Base-by-base conservation (phyloP, 1,140 invertebrate genomes). In the Neomicropteryx cornuta region DNA sequence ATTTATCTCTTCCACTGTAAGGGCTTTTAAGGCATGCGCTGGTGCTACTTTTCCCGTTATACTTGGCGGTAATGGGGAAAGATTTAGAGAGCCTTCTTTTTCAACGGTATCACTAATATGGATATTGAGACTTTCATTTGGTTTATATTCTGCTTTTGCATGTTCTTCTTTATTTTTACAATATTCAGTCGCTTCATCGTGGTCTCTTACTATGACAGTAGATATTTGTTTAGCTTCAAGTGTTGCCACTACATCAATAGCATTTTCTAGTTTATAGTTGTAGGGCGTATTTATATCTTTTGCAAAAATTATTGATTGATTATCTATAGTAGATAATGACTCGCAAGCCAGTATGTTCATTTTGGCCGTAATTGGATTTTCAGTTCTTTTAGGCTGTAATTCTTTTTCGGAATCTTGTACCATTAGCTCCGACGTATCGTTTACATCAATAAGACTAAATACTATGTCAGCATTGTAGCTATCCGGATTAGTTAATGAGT, bases 321-420 rank as follows among this genome's bases (percentile, higher is more conserved):
- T 52, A 59, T 76, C 68, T 8, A 64, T 70, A 5, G 76, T 53
- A 33, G 58, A 57, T 3, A 79, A 41, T 14, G 72, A 52, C 57
- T 79, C 72, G 43, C 71, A 62, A 3, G 70, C 63, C 23, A 55
- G 58, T 17, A 79, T 39, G 17, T 42, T 66, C 3, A 60, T 52
- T 46, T 68, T 66, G 2, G 77, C 77, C 20, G 66, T 47, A 11
- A 54, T 59, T 44, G 56, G 44, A 16, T 57, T 63, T 38, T 70
- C 66, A 44, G 62, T 66, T 33, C 54, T 53, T 28, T 53, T 49
- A 10, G 50, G 42, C 5, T 42, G 42, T 34, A 75, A 68, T 18
- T 63, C 49, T n/a, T 62, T 58, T 62, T 77, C 76, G 18, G 68
- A 70, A 52, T 79, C 75, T 52, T 76, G 72, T 17, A 71, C 46